Conservation (phyloP, 2,888 invertebrate genomes). For the Mythimna pallens region DNA sequence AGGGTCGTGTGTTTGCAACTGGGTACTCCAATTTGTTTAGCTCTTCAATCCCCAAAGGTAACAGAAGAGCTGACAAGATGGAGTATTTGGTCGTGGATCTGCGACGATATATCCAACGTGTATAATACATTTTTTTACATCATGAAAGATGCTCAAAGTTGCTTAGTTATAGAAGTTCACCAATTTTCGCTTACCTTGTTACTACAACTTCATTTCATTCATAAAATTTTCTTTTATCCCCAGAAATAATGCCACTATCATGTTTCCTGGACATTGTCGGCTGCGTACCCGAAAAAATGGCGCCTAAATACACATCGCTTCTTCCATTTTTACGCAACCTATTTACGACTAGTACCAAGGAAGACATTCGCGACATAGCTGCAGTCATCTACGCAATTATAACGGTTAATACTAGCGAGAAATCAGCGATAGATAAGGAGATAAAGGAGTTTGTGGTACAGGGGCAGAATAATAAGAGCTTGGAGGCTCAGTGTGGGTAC, state of each 20-base stretch:
- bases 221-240: slow-evolving; percentile 41
- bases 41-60: too few species aligned
- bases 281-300: slow-evolving; percentile 93
- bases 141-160: background rate
- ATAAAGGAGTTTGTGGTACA: slow-evolving; percentile 89
- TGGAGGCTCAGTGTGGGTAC: slow-evolving; percentile 95
- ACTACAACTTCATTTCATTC: background rate
- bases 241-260: slow-evolving; percentile 92
- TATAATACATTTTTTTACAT: too few species aligned
- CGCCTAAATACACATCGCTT: slow-evolving; percentile 91
- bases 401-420: slow-evolving; percentile 91
- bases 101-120: too few species aligned
- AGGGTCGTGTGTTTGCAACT: too few species aligned
- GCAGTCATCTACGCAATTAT: slow-evolving; percentile 95
- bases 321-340: slow-evolving; percentile 92
- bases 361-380: slow-evolving; percentile 93
- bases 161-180: background rate
- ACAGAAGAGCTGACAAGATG: too few species aligned
- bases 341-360: slow-evolving; percentile 93
- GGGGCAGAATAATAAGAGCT: slow-evolving; percentile 89
- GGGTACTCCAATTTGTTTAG: too few species aligned
- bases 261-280: slow-evolving; percentile 96
- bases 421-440: slow-evolving; percentile 86
- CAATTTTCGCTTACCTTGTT: background rate
- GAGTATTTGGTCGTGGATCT: too few species aligned